phyloP scores from a whole-genome alignment of 92 coral and sea anemone species.

The Blastomussa wellsi region DNA sequence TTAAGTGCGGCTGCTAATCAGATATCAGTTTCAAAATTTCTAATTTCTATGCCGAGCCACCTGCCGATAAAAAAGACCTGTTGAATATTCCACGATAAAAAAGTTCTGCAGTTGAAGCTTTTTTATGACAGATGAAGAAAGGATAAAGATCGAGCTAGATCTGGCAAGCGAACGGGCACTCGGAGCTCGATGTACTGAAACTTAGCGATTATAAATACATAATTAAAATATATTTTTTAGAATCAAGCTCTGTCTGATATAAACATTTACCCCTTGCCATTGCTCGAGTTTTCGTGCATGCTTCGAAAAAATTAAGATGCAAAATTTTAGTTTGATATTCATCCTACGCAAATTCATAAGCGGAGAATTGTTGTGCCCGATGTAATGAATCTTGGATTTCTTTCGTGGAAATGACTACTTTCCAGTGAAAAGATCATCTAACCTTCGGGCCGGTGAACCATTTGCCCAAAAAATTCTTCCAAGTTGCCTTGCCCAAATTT shows the following conservation, averaged over 20 bases:
- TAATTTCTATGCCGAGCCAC: conserved; percentile 1
- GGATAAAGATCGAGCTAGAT: background rate
- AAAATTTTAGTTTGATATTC: background rate
- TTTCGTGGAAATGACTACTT: background rate
- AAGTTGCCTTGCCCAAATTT: too few relatives aligned
- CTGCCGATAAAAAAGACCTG: background rate
- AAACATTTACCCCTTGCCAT: background rate
- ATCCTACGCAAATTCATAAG: background rate
- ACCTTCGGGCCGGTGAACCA: too few relatives aligned
- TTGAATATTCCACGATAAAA: background rate
- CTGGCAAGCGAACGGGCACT: too few relatives aligned
- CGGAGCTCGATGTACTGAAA: background rate
- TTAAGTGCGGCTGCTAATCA: background rate
- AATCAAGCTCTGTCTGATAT: background rate
- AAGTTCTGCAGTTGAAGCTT: background rate
- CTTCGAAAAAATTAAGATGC: background rate
- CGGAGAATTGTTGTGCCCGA: too few relatives aligned
- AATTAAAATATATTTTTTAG: background rate
- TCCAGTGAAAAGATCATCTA: background rate
- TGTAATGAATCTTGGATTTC: too few relatives aligned
- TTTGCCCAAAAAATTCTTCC: too few relatives aligned
- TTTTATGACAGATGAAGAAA: background rate
- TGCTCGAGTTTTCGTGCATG: background rate
- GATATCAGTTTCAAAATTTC: conserved; percentile 12
- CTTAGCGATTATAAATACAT: background rate